These are phyloP conservation scores for Albula goreensis DNA, from an alignment of 2,113 vertebrate species.

Conservation along the genomic window DNA sequence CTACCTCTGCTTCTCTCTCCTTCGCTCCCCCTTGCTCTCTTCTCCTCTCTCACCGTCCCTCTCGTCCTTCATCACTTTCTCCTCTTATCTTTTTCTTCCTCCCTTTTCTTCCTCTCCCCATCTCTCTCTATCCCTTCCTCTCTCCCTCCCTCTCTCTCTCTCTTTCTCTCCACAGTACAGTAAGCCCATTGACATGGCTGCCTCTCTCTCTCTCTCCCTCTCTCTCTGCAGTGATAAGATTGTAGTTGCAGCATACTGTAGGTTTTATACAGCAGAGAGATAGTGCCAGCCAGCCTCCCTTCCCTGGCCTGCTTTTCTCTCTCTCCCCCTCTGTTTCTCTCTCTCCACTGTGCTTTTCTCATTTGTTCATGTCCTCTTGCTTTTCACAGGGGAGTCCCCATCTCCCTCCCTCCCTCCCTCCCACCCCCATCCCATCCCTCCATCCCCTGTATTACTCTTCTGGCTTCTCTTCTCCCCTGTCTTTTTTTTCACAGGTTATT, in stretches of 20 bases:
- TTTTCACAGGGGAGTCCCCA: neutral
- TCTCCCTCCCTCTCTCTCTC: neutral
- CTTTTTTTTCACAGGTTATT: conserved; percentile 32
- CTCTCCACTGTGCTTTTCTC: neutral
- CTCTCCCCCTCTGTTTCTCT: too few species aligned
- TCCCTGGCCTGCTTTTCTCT: neutral
- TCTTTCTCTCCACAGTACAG: neutral
- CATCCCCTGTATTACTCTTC: neutral
- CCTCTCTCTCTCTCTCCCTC: neutral
- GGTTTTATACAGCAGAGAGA: neutral
- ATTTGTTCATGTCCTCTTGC: neutral
- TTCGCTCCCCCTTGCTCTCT: neutral
- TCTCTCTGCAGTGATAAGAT: neutral
- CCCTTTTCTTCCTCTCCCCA: neutral
- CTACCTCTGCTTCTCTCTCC: neutral
- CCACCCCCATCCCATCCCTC: too few species aligned
- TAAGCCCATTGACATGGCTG: neutral
- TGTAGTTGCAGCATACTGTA: neutral
- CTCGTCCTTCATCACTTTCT: neutral
- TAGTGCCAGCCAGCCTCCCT: neutral
- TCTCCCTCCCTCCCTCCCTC: neutral
- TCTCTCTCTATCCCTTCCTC: too few species aligned
- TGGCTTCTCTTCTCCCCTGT: neutral
- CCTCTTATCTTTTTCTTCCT: conserved; percentile 1
- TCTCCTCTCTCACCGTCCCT: neutral